Percentiles rank a stretch among this genome's conserved stretches.
Evolutionary conservation across 2,888 invertebrate genomes (phyloP).

Genomic region (Cheilosia vulpina): DNA sequence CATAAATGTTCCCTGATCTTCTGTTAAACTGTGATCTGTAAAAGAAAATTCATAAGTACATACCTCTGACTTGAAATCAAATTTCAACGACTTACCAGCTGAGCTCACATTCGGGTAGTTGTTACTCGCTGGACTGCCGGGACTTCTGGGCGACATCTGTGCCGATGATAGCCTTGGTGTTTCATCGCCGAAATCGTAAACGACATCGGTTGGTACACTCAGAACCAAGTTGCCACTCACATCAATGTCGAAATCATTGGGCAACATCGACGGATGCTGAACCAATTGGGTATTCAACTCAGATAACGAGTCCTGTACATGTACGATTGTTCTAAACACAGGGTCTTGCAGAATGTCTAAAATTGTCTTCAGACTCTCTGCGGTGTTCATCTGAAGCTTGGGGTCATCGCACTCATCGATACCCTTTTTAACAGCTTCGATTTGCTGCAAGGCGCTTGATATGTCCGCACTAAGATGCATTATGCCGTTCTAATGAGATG

Average conservation of each 20-base stretch:
- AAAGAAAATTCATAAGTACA: neutral
- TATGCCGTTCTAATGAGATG: slow-evolving; percentile 23
- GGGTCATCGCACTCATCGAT: slow-evolving; percentile 94
- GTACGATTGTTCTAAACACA: slow-evolving; percentile 94
- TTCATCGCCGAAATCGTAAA: slow-evolving; percentile 87
- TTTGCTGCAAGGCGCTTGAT: slow-evolving; percentile 93
- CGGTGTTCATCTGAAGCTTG: slow-evolving; percentile 89
- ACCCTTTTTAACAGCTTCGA: slow-evolving; percentile 94
- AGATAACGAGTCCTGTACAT: slow-evolving; percentile 94
- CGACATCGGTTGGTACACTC: slow-evolving; percentile 86
- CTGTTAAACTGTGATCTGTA: slow-evolving; percentile 71
- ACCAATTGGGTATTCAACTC: slow-evolving; percentile 94
- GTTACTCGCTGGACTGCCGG: slow-evolving; percentile 85
- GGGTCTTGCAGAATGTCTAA: slow-evolving; percentile 95
- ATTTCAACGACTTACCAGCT: slow-evolving; percentile 64
- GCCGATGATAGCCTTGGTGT: slow-evolving; percentile 89
- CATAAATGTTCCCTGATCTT: slow-evolving; percentile 80
- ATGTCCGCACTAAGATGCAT: slow-evolving; percentile 87
- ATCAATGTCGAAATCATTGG: slow-evolving; percentile 96
- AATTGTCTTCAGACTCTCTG: slow-evolving; percentile 92
- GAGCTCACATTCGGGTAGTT: slow-evolving; percentile 66
- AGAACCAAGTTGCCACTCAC: slow-evolving; percentile 90
- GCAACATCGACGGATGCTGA: slow-evolving; percentile 95
- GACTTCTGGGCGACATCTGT: slow-evolving; percentile 88
- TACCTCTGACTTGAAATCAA: neutral